Base-by-base conservation (phyloP, 2,888 invertebrate genomes). In the Drosophila kambysellisi region DNA sequence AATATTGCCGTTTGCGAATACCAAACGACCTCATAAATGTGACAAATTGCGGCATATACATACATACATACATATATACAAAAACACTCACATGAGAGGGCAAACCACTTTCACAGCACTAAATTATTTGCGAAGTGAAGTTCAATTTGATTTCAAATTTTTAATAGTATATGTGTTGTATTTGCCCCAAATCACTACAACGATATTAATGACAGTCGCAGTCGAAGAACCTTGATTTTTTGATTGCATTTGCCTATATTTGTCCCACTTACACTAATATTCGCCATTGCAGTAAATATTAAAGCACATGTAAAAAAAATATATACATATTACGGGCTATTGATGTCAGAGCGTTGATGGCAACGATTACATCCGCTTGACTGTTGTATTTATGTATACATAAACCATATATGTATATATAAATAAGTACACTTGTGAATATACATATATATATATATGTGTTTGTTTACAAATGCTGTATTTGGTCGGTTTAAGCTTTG, bases 11-110 rank as follows among this genome's bases (percentile, higher is more conserved):
- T 29, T 35, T 63, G 37, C 59, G 65, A 48, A 48, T 60, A 50
- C 69, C 57, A 68, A 80, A 82, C 59, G 70, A 71, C 71, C 79
- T 79, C 72, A 81, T 82, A 79, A 82, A 82, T 74, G 74, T 82
- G 72, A 82, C 81, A 81, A 81, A 81, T 82, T 82, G 80, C 63
- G 53, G 58, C 62, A 62, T 57, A 62, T 39, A 46, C 33, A 53
- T 17, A 35, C 20, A n/a, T n/a, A n/a, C n/a, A 1, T 25, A 25
- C 20, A 25, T 25, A 25, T 25, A 25, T 25, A 25, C 25, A 25
- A 25, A 35, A 11, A 35, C 30, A 20, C 17, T 29, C 20, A 30
- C 29, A 37, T 48, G 57, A n/a, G 25, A 50, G 54, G 17, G 32
- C 15, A 17, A 35, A 35, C n/a, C 60, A 60, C 51, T 51, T 59